A percentile compares a stretch with the other conserved stretches of the same genome.
These are phyloP conservation scores for Hydrophis major DNA, from an alignment of 2,797 vertebrate species.

Conservation along the genomic window DNA sequence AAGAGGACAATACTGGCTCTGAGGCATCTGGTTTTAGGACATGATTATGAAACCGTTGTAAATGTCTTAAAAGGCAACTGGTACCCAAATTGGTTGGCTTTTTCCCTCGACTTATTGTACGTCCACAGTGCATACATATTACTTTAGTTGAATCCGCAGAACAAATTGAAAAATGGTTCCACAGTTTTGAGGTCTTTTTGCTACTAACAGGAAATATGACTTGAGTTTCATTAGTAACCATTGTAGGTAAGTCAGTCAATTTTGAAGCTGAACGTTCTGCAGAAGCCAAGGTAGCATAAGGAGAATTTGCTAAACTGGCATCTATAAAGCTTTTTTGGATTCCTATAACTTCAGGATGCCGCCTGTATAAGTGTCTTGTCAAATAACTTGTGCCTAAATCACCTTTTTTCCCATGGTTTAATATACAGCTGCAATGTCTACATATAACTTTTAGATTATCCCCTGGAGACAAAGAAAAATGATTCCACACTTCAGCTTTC, in stretches of 20 bases:
- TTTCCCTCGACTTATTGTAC: constrained; percentile 96
- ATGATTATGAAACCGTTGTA: constrained; percentile 92
- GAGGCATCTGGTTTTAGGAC: constrained; percentile 86
- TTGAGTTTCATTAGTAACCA: constrained; percentile 74
- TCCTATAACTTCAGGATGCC: constrained; percentile 88
- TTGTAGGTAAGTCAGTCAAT: constrained; percentile 70
- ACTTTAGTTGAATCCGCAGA: constrained; percentile 94
- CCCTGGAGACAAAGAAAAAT: constrained; percentile 90
- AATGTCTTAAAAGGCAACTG: constrained; percentile 93
- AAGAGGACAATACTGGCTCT: constrained; percentile 74
- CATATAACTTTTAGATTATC: constrained; percentile 95
- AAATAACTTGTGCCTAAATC: constrained; percentile 95
- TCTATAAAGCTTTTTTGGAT: constrained; percentile 86
- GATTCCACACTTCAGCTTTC: constrained; percentile 96
- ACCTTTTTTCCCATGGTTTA: constrained; percentile 91
- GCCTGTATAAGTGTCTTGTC: constrained; percentile 91
- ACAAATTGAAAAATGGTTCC: constrained; percentile 97
- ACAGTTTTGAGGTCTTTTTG: constrained; percentile 98
- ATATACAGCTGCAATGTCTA: constrained; percentile 89
- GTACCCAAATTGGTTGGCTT: constrained; percentile 97
- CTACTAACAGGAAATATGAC: constrained; percentile 81
- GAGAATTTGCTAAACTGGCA: constrained; percentile 78
- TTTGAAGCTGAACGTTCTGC: constrained; percentile 80
- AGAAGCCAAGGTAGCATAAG: constrained; percentile 75
- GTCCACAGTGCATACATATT: constrained; percentile 95